phyloP scores from a whole-genome alignment of 2,888 invertebrate species.

The Nomada ruficornis region DNA sequence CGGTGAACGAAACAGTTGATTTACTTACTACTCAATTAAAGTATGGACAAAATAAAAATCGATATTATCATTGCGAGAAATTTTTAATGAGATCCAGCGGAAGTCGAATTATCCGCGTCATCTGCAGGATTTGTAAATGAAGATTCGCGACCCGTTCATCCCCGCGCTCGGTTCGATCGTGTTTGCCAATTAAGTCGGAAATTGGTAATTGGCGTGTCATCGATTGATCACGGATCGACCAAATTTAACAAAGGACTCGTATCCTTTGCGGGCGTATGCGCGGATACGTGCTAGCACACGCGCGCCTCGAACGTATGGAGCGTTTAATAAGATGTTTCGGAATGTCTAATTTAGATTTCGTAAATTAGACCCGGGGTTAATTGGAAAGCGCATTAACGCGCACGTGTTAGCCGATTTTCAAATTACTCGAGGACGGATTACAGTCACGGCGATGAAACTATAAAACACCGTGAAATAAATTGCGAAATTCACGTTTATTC shows the following conservation, averaged over 20 bases:
- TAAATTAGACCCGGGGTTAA: background rate
- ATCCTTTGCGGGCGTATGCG: conserved; percentile 21
- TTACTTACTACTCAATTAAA: too few relatives aligned
- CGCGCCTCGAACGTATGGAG: background rate
- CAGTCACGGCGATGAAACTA: background rate
- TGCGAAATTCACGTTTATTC: background rate
- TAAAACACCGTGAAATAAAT: background rate
- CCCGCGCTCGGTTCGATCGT: conserved; percentile 52
- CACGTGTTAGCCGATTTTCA: background rate
- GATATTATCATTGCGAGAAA: background rate
- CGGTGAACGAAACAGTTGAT: too few relatives aligned
- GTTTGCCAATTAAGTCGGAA: conserved; percentile 73
- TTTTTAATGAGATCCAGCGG: conserved; percentile 11
- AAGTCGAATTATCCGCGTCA: conserved; percentile 9
- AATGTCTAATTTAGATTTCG: background rate
- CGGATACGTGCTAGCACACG: background rate
- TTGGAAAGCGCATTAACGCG: background rate
- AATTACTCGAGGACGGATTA: conserved; percentile 4
- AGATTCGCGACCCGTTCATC: conserved; percentile 34
- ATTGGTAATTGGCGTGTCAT: conserved; percentile 71
- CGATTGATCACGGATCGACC: conserved; percentile 68
- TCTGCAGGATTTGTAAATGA: conserved; percentile 55
- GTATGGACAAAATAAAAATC: background rate
- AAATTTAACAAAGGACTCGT: conserved; percentile 69
- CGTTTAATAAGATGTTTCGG: background rate